Conservation (phyloP, 2,888 invertebrate genomes). For the Drosophila kambysellisi region DNA sequence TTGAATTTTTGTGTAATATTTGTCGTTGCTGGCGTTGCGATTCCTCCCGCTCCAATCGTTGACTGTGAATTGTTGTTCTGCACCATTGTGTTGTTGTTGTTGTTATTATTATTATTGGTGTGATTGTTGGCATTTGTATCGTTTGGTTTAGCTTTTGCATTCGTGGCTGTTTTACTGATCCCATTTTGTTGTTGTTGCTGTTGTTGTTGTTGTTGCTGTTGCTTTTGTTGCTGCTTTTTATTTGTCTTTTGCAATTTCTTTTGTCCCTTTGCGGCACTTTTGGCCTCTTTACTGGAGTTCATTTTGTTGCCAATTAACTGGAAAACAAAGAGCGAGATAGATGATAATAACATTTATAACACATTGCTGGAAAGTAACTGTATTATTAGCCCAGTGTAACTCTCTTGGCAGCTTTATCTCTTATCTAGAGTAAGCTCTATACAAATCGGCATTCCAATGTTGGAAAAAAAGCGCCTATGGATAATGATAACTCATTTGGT, state of each 20-base stretch:
- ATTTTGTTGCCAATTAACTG: conserved; percentile 67
- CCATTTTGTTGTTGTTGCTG: conserved; percentile 81
- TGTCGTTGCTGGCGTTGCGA: conserved; percentile 13
- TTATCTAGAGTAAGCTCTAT: conserved; percentile 30
- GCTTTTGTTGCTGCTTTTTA: conserved; percentile 73
- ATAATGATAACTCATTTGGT: conserved; percentile 50
- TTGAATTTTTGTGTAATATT: conserved; percentile 69
- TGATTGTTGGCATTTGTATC: conserved; percentile 44
- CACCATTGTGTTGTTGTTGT: conserved; percentile 31
- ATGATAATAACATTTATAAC: conserved; percentile 2
- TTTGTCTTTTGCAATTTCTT: conserved; percentile 84
- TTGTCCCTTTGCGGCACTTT: conserved; percentile 84
- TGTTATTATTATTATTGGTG: conserved; percentile 34
- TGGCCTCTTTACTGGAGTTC: conserved; percentile 76
- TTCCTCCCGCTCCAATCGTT: conserved; percentile 8
- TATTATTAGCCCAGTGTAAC: conserved; percentile 21
- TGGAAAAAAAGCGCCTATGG: conserved; percentile 33
- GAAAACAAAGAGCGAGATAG: conserved; percentile 20
- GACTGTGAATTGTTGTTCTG: conserved; percentile 38
- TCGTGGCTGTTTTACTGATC: conserved; percentile 60
- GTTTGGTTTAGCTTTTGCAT: conserved; percentile 46
- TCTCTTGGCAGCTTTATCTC: conserved; percentile 23
- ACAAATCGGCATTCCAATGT: conserved; percentile 45
- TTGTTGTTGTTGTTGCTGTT: conserved; percentile 54
- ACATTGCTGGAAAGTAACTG: conserved; percentile 17